These are phyloP conservation scores for Poecilobothrus nobilitatus DNA, from an alignment of 2,888 invertebrate genomes.

Conservation along the genomic window DNA sequence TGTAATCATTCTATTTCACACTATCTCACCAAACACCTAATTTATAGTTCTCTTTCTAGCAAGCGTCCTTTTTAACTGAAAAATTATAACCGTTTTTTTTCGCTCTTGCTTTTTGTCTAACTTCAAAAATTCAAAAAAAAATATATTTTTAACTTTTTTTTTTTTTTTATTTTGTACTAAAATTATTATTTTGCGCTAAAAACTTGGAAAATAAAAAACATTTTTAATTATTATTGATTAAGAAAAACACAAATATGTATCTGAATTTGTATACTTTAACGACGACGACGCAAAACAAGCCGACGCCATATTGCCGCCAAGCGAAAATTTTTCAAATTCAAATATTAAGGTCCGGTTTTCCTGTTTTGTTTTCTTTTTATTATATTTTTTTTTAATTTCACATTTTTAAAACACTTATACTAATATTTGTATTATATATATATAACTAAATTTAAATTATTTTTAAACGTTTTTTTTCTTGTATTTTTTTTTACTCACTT, in stretches of 20 bases:
- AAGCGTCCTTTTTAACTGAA: constrained; percentile 20
- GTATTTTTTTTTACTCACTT: constrained; percentile 38
- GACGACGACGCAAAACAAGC: constrained; percentile 16
- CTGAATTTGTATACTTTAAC: background rate
- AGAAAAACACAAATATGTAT: background rate
- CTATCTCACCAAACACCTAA: background rate
- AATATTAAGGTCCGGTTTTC: constrained; percentile 12
- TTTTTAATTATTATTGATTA: background rate
- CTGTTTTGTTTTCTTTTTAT: too few relatives aligned
- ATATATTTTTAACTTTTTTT: too few relatives aligned
- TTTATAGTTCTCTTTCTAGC: constrained; percentile 20
- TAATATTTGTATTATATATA: background rate
- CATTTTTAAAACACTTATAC: background rate
- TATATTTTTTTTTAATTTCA: background rate
- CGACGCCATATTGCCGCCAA: constrained; percentile 33
- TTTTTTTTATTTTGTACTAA: too few relatives aligned
- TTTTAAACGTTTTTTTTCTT: background rate
- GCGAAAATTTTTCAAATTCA: constrained; percentile 14
- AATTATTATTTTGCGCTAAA: too few relatives aligned
- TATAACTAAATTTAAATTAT: background rate
- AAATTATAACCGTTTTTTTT: constrained; percentile 24
- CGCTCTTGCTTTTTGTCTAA: background rate
- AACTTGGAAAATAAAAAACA: too few relatives aligned
- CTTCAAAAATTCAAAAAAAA: too few relatives aligned
- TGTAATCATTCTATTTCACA: background rate